Conservation (phyloP, 2,797 vertebrate genomes). For the Notoglanidium macrostoma region DNA sequence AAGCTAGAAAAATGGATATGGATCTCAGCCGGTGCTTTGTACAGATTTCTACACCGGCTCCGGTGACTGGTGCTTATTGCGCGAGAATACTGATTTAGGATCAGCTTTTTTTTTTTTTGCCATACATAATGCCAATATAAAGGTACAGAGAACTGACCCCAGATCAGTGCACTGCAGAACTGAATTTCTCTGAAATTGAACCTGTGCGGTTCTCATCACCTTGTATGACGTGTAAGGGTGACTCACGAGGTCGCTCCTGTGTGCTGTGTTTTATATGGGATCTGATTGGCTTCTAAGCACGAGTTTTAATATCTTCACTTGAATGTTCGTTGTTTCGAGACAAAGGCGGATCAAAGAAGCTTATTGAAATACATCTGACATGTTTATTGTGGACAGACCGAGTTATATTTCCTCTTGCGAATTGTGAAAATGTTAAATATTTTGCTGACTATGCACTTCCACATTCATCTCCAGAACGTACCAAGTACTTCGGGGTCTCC, state of each 20-base stretch:
- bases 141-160: not conserved
- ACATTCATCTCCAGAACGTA: not conserved
- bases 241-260: not conserved
- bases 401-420: not conserved
- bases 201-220: not conserved
- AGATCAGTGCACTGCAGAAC: not conserved
- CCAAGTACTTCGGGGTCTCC: not conserved
- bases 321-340: not conserved
- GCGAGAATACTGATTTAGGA: not conserved
- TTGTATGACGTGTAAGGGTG: not conserved
- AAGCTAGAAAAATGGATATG: not conserved
- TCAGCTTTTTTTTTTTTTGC: not conserved
- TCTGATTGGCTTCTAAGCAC: not conserved
- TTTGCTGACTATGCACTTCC: slow-evolving; percentile 12
- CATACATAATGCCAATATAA: slow-evolving; percentile 12
- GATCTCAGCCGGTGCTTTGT: slow-evolving; percentile 17
- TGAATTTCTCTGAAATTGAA: not conserved
- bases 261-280: slow-evolving; percentile 18
- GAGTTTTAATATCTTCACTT: not conserved
- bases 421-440: not conserved
- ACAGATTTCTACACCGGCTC: slow-evolving; percentile 5
- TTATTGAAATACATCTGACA: not conserved
- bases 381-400: not conserved
- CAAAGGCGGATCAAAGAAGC: not conserved
- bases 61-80: slow-evolving; percentile 7